Conservation (phyloP, 2,888 invertebrate species). For the Cryptocephalus primarius region DNA sequence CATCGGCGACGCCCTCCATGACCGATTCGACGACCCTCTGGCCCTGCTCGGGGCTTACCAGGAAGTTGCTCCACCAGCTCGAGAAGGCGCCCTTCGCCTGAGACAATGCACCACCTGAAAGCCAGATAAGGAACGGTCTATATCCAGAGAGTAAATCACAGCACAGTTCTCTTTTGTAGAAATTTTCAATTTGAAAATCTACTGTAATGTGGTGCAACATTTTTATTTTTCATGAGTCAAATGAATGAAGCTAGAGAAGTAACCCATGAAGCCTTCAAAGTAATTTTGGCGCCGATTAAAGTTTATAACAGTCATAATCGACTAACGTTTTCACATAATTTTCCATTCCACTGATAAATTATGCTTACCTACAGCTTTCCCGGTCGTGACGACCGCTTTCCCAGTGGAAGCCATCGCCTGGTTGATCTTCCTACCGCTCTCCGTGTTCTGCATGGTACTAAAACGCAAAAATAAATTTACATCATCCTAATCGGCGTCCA, state of each 20-base stretch:
- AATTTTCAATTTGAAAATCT: too few relatives aligned
- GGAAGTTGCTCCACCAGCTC: conserved; percentile 73
- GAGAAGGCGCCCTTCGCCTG: conserved; percentile 80
- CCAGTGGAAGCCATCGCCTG: conserved; percentile 88
- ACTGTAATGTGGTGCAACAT: too few relatives aligned
- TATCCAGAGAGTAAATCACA: not conserved
- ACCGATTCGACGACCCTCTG: conserved; percentile 22
- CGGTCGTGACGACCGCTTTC: conserved; percentile 73
- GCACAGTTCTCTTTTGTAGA: too few relatives aligned
- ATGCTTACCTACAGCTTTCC: conserved; percentile 56
- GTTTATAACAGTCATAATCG: too few relatives aligned
- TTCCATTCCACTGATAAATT: not conserved
- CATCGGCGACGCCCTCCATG: conserved; percentile 10
- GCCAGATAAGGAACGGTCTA: not conserved
- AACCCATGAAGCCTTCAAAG: too few relatives aligned
- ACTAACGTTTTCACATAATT: too few relatives aligned
- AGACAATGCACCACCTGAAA: conserved; percentile 68
- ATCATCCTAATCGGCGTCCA: not conserved
- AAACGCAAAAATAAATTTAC: conserved; percentile 5
- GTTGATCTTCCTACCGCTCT: conserved; percentile 85
- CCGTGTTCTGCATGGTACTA: conserved; percentile 90
- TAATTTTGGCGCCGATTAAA: too few relatives aligned
- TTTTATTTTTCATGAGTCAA: too few relatives aligned
- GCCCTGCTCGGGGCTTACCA: conserved; percentile 39
- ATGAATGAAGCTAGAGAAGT: too few relatives aligned